Conservation (phyloP, 2,888 invertebrate genomes). For the Diarsia rubi region DNA sequence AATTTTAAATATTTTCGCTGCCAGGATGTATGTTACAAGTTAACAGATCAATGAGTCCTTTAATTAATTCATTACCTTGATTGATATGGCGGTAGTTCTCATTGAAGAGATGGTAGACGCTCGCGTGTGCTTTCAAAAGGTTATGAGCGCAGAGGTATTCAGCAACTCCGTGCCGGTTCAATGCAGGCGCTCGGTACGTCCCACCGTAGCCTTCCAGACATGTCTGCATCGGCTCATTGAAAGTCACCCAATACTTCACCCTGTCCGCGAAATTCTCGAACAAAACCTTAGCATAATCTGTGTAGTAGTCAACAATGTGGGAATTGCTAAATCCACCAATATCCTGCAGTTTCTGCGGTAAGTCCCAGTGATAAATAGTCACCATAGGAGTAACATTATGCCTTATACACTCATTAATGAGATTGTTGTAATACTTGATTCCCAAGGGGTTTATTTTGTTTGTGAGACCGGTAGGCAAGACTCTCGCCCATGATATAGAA, state of each 20-base stretch:
- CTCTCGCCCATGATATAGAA: slow-evolving; percentile 94
- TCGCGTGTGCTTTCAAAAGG: slow-evolving; percentile 93
- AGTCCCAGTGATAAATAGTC: slow-evolving; percentile 94
- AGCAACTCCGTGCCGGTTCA: slow-evolving; percentile 91
- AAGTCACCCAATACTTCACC: slow-evolving; percentile 94
- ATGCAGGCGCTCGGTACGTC: slow-evolving; percentile 91
- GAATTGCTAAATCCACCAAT: slow-evolving; percentile 93
- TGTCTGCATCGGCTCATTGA: slow-evolving; percentile 93
- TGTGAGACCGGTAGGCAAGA: slow-evolving; percentile 93
- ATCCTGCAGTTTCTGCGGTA: slow-evolving; percentile 92
- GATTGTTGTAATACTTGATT: slow-evolving; percentile 94
- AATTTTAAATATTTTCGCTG: not conserved
- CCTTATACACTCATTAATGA: slow-evolving; percentile 93
- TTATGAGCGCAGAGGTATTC: slow-evolving; percentile 94
- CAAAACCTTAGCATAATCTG: slow-evolving; percentile 92
- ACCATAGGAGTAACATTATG: slow-evolving; percentile 93
- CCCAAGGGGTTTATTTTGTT: slow-evolving; percentile 93
- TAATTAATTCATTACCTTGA: slow-evolving; percentile 83
- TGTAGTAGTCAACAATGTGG: slow-evolving; percentile 92
- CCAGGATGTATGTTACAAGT: not conserved
- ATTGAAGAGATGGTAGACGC: slow-evolving; percentile 92
- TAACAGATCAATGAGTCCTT: not conserved
- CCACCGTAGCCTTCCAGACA: slow-evolving; percentile 91
- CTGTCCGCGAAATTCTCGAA: slow-evolving; percentile 92
- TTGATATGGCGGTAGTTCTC: slow-evolving; percentile 89